phyloP scores from a whole-genome alignment of 1,140 invertebrate genomes.

The Atta colombica region DNA sequence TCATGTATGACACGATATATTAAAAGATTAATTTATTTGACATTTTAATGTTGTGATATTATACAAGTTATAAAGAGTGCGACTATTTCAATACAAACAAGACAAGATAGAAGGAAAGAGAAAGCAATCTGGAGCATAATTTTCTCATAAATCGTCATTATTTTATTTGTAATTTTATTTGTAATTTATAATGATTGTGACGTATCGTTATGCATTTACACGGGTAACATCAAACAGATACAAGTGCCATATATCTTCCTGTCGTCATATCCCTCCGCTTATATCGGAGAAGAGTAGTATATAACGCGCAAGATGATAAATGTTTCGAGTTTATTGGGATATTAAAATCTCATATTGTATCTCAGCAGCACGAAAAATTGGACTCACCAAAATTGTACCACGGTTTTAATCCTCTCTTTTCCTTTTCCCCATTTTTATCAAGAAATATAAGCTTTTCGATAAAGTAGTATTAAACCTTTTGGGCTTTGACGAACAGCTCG shows the following conservation, averaged over 20 bases:
- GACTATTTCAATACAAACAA: neutral
- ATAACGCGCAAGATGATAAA: slow-evolving; percentile 13
- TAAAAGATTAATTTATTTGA: neutral
- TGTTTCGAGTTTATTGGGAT: slow-evolving; percentile 10
- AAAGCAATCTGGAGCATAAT: slow-evolving; percentile 24
- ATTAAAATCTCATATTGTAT: neutral
- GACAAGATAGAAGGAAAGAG: neutral
- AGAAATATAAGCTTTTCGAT: neutral
- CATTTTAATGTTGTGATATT: neutral
- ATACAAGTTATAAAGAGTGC: neutral
- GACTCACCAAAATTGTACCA: neutral
- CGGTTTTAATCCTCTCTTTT: neutral
- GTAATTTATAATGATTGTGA: neutral
- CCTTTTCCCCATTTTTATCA: too few relatives aligned
- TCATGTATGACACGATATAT: too few relatives aligned
- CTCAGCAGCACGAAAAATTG: neutral
- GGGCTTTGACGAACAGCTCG: slow-evolving; percentile 5
- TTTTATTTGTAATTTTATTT: neutral
- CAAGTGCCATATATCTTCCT: slow-evolving; percentile 1
- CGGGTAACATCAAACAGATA: slow-evolving; percentile 4
- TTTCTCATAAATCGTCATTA: neutral
- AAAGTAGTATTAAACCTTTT: slow-evolving; percentile 23
- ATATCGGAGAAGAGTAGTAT: neutral
- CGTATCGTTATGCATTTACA: neutral
- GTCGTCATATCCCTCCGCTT: neutral